Conservation (phyloP, 2,113 vertebrate species). For the Gallinago paraguaiae region DNA sequence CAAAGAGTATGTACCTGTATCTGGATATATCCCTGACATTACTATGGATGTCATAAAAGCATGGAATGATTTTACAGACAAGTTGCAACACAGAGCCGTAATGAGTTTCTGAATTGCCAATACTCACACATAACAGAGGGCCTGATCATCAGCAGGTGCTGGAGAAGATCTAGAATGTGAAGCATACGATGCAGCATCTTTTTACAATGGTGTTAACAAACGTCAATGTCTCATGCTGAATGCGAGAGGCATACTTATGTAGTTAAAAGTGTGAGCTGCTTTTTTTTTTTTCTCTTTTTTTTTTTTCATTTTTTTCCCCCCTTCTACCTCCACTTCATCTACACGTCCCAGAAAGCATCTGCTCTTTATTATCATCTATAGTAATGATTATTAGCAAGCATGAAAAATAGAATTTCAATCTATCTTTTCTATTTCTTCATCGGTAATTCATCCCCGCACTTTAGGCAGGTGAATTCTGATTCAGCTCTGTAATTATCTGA, state of each 20-base stretch:
- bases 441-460: conserved; percentile 71
- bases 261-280: conserved; percentile 66
- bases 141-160: conserved; percentile 92
- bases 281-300: conserved; percentile 1
- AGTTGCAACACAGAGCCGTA: conserved; percentile 74
- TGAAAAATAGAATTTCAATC: conserved; percentile 70
- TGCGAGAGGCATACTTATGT: conserved; percentile 72
- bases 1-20: conserved; percentile 59
- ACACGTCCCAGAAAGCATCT: conserved; percentile 73
- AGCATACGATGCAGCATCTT: conserved; percentile 85
- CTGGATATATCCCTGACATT: conserved; percentile 79
- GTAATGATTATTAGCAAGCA: conserved; percentile 72
- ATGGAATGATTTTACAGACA: conserved; percentile 76
- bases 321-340: conserved; percentile 49
- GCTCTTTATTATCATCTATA: conserved; percentile 68
- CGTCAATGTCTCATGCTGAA: conserved; percentile 79
- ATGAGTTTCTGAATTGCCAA: conserved; percentile 81
- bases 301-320: background rate
- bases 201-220: conserved; percentile 85
- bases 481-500: conserved; percentile 74
- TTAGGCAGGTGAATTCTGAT: conserved; percentile 78
- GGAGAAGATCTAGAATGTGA: conserved; percentile 96
- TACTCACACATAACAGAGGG: conserved; percentile 98
- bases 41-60: conserved; percentile 66
- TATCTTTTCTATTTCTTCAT: conserved; percentile 75